A percentile compares a stretch with the other conserved stretches of the same genome.
phyloP scores from a whole-genome alignment of 1,140 invertebrate species.

The Bilobella aurantiaca region DNA sequence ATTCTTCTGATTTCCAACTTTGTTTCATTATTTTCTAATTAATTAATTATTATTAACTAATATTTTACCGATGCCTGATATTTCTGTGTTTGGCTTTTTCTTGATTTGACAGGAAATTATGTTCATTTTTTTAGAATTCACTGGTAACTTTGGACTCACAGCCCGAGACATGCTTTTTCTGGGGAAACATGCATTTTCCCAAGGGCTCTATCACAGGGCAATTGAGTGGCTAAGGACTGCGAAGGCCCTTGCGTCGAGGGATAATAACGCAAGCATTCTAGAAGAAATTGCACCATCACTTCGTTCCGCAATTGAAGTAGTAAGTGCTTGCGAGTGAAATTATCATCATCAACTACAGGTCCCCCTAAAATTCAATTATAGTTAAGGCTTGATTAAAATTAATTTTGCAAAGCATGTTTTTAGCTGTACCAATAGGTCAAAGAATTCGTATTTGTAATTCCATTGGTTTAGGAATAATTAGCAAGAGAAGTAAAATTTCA shows the following conservation, averaged over 20 bases:
- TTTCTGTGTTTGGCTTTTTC: neutral
- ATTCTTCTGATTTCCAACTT: too few species aligned
- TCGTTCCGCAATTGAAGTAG: slow-evolving; percentile 37
- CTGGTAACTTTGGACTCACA: slow-evolving; percentile 30
- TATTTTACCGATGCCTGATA: too few species aligned
- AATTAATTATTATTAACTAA: too few species aligned
- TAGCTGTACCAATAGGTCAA: too few species aligned
- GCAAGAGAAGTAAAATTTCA: too few species aligned
- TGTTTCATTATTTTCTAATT: too few species aligned
- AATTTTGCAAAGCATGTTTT: too few species aligned
- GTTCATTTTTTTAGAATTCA: slow-evolving; percentile 30
- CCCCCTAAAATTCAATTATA: too few species aligned
- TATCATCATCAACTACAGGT: neutral
- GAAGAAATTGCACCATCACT: slow-evolving; percentile 37
- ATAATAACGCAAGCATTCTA: slow-evolving; percentile 34
- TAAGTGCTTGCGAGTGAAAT: slow-evolving; percentile 24
- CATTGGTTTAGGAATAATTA: too few species aligned
- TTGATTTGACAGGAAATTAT: neutral
- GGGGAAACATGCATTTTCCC: slow-evolving; percentile 32
- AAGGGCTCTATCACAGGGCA: slow-evolving; percentile 34
- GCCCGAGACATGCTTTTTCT: slow-evolving; percentile 33
- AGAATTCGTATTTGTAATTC: too few species aligned
- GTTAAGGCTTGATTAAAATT: too few species aligned
- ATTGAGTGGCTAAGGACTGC: slow-evolving; percentile 38
- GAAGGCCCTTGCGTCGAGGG: slow-evolving; percentile 28